Evolutionary conservation across 1,140 invertebrate species (phyloP).

Genomic region (Olivierus martensii): DNA sequence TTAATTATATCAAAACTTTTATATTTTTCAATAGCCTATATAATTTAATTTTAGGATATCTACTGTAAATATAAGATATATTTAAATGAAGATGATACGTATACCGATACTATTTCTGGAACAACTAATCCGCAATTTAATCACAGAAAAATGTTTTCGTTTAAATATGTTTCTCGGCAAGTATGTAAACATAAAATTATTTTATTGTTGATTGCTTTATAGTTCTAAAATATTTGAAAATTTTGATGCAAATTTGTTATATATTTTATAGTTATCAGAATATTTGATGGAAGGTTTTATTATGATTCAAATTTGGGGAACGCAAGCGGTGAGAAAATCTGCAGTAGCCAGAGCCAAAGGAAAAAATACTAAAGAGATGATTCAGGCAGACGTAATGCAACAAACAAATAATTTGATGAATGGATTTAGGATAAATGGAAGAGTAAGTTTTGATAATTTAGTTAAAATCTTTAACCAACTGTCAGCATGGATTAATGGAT

Average conservation of each 20-base stretch:
- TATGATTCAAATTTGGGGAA: conserved; percentile 38
- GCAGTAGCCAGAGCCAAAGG: conserved; percentile 22
- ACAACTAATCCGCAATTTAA: conserved; percentile 40
- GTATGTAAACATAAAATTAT: conserved; percentile 21
- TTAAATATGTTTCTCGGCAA: conserved; percentile 31
- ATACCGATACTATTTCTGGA: conserved; percentile 31
- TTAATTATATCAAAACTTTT: neutral
- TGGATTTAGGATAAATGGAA: conserved; percentile 24
- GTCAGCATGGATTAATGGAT: too few species aligned
- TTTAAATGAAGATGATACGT: conserved; percentile 30
- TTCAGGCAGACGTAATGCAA: conserved; percentile 29
- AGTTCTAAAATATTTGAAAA: too few species aligned
- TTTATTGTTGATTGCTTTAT: too few species aligned
- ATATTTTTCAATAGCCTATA: conserved; percentile 1
- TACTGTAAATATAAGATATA: conserved; percentile 40
- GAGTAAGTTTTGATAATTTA: conserved; percentile 9
- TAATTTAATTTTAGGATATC: conserved; percentile 30
- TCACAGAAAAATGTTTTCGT: conserved; percentile 32
- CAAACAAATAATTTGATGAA: conserved; percentile 23
- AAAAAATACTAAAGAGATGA: conserved; percentile 27
- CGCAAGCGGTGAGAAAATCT: conserved; percentile 32
- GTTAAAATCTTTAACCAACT: too few species aligned
- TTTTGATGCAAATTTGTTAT: too few species aligned
- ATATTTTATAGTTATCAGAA: conserved; percentile 30
- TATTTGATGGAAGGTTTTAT: conserved; percentile 37